phyloP scores from a whole-genome alignment of 2,888 invertebrate species.

The Eulithis prunata region DNA sequence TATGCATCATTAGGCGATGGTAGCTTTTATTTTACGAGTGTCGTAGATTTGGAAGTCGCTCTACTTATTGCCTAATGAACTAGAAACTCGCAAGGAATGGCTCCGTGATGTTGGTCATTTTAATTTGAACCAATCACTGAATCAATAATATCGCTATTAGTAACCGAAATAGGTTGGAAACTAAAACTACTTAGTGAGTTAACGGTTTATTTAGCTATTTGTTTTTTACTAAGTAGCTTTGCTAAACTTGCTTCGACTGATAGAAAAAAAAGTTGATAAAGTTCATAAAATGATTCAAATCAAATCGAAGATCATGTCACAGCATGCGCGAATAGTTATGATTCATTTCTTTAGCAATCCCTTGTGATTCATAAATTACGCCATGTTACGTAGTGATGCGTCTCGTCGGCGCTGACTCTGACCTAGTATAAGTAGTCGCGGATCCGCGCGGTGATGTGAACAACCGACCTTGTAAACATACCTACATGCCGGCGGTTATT shows the following conservation, averaged over 20 bases:
- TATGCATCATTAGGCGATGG: constrained; percentile 26
- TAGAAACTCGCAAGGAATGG: constrained; percentile 16
- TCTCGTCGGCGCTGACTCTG: constrained; percentile 36
- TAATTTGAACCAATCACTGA: constrained; percentile 9
- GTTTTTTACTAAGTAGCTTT: no score
- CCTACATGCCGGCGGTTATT: constrained; percentile 35
- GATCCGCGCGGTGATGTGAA: constrained; percentile 50
- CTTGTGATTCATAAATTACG: constrained; percentile 57
- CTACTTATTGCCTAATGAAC: constrained; percentile 31
- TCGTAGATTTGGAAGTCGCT: constrained; percentile 29
- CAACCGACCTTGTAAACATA: constrained; percentile 72
- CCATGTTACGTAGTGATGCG: constrained; percentile 53
- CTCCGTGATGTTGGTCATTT: constrained; percentile 20
- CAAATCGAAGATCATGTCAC: constrained; percentile 24
- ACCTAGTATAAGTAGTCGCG: constrained; percentile 42
- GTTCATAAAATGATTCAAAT: constrained; percentile 16
- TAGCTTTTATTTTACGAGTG: constrained; percentile 28
- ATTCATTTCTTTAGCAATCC: constrained; percentile 41
- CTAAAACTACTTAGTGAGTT: background rate
- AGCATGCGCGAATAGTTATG: constrained; percentile 33
- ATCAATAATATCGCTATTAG: constrained; percentile 2
- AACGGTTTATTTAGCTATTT: no score
- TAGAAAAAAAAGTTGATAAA: background rate
- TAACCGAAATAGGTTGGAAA: background rate
- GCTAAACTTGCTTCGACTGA: no score